Base-by-base conservation (phyloP, 53 echinoderm and acorn worm species). In the Echinometra lucunter region DNA sequence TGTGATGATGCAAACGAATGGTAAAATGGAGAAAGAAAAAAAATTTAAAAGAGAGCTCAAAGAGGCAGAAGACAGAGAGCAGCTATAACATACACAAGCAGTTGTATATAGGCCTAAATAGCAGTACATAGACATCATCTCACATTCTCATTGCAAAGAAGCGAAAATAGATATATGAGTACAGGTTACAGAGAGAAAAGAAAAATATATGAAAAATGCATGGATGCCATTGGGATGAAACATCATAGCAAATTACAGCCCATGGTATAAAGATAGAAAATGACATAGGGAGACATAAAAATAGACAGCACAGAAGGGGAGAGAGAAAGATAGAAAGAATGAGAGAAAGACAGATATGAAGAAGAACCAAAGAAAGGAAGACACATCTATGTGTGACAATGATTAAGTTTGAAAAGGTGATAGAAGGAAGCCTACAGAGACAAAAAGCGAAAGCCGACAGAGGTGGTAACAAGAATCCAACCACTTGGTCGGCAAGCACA, bases 381-480 rank as follows among this genome's bases (percentile, higher is more conserved):
- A 85, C 45, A 44, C 72, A 30, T 35, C 9, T 34, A 30, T 47
- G 85, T 85, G 47, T 49, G 85, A 85, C 37, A 85, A 85, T 81
- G 8, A 81, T 81, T 42, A 81, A 42, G 38, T 78, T 78, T 38
- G 78, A 85, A 45, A 85, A 85, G 85, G 85, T 85, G 85, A 53
- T 6, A 85, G 49, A 85, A 49, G n/a, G 28, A 85, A 47, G 47
- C 49, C 47, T 11, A 28, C 49, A 49, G 45, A 49, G 85, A 85
- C 37, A 37, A 28, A 9, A 5, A 21, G 13, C 28, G 28, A 85
- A 85, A 49, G 47, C 27, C 85, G 85, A 53, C 85, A 47, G 49
- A 47, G 80, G 23, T 25, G 21, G 81, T 44, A 81, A 81, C 4
- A 40, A 49, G 85, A 85, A 85, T 85, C 45, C 85, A 85, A 47